Evolutionary conservation across 2,113 vertebrate genomes (phyloP).

Genomic region (Syrmaticus mikado): DNA sequence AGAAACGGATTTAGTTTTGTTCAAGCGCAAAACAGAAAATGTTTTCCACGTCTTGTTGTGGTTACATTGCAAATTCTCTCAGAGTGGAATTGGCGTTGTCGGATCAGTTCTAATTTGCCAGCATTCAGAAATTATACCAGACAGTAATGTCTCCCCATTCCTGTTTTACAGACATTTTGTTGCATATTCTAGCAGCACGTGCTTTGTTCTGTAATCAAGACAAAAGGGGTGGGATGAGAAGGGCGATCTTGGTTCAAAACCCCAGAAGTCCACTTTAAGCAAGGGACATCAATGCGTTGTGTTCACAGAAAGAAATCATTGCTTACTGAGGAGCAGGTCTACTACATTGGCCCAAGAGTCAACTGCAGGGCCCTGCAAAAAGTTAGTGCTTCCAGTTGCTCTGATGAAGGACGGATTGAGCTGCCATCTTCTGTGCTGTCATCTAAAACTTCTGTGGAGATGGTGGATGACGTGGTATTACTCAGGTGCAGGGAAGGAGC

Average conservation of each 20-base stretch:
- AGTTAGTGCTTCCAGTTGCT: neutral
- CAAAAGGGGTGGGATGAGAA: neutral
- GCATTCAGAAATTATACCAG: neutral
- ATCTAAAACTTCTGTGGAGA: neutral
- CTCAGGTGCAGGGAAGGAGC: neutral
- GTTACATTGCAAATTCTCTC: neutral
- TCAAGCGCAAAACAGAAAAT: slow-evolving; percentile 4
- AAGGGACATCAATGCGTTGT: neutral
- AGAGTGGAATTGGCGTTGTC: neutral
- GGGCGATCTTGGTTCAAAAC: neutral
- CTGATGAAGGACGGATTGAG: neutral
- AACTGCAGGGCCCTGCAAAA: neutral
- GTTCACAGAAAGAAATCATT: neutral
- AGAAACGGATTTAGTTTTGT: neutral
- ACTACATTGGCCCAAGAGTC: neutral
- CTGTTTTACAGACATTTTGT: neutral
- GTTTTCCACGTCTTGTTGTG: neutral
- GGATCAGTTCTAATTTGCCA: slow-evolving; percentile 15
- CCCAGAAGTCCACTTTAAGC: neutral
- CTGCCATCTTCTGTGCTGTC: neutral
- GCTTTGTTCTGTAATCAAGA: neutral
- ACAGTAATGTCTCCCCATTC: neutral
- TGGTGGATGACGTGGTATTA: neutral
- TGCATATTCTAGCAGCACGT: neutral
- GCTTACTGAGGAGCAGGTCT: neutral